Conservation (phyloP, 2,888 invertebrate genomes). For the Watsonalla binaria region DNA sequence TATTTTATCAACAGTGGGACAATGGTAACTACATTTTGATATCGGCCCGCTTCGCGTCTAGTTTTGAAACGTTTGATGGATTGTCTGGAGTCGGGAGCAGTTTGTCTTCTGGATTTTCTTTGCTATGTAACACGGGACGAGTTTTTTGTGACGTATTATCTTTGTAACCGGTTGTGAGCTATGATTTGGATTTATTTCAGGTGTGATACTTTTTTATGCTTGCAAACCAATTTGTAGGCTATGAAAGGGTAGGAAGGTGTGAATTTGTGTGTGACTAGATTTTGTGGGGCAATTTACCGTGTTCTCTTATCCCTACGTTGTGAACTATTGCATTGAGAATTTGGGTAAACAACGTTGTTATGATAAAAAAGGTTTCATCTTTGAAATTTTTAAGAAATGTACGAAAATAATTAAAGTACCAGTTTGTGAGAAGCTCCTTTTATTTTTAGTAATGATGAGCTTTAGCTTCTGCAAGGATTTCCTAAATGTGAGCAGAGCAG, state of each 20-base stretch:
- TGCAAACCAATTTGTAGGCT: background rate
- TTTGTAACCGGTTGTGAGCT: conserved; percentile 19
- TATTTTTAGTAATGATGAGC: no score
- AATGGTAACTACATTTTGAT: conserved; percentile 76
- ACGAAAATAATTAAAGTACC: no score
- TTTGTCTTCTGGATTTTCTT: conserved; percentile 40
- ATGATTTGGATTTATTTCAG: conserved; percentile 32
- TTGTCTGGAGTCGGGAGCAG: conserved; percentile 45
- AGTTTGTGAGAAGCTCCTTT: no score
- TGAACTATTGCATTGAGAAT: conserved; percentile 12
- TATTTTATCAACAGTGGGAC: conserved; percentile 71
- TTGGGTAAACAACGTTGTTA: background rate
- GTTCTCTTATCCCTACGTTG: conserved; percentile 5
- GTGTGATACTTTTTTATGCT: conserved; percentile 4
- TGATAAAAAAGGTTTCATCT: no score
- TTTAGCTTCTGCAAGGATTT: no score
- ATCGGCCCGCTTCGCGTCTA: conserved; percentile 51
- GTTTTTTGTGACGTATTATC: conserved; percentile 36
- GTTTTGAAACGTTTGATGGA: conserved; percentile 68
- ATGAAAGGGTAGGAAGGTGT: background rate
- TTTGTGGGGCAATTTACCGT: no score
- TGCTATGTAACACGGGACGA: conserved; percentile 18
- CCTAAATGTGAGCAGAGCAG: no score
- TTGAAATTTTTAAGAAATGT: no score
- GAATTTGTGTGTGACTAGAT: background rate